Base-by-base conservation (phyloP, 1,140 invertebrate genomes). In the Dolichoris vasculosae region DNA sequence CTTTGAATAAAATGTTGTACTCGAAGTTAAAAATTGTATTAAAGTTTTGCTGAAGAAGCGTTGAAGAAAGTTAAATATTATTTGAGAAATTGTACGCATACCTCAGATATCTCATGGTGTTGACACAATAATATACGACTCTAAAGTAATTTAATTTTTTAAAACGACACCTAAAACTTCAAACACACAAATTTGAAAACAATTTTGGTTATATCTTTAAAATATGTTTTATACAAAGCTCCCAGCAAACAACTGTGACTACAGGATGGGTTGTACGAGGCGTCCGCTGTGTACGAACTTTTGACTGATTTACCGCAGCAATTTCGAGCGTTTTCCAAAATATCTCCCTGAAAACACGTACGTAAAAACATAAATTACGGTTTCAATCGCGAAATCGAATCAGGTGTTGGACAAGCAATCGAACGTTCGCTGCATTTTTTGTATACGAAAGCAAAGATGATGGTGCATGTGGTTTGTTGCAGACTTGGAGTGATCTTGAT, bases 271-370 rank as follows among this genome's bases (percentile, higher is more conserved):
- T 30, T 43, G n/a, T 73, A 73, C 64, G 43, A 71, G 69, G 69
- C 23, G 15, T 4, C 13, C 38, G 20, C 1, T 63, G 38, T 9
- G 20, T 30, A 46, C 38, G 20, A 83, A 83, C 51, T 83, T 77
- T 69, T 67, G 75, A 64, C 20, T 78, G 82, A 84, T 84, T 84
- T 84, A 84, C 43, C n/a, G 59, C 9, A 78, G 75, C 82, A 84
- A 71, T 82, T 87, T 85, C 86, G 78, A 59, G 77, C 55, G 32
- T 69, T 87, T 87, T 78, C 78, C 77, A 83, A 83, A 35, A 30
- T 55, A 77, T 78, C 76, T 63, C 6, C 35, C 51, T 38, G 32
- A 26, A 46, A 79, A 67, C n/a, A 51, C 59, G 40, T n/a, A 59
- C 48, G 64, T 17, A 59, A 0, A 69, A 82, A 20, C n/a, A 71